Evolutionary conservation across 2,888 invertebrate genomes (phyloP).

Genomic region (Stenodera caucasica): DNA sequence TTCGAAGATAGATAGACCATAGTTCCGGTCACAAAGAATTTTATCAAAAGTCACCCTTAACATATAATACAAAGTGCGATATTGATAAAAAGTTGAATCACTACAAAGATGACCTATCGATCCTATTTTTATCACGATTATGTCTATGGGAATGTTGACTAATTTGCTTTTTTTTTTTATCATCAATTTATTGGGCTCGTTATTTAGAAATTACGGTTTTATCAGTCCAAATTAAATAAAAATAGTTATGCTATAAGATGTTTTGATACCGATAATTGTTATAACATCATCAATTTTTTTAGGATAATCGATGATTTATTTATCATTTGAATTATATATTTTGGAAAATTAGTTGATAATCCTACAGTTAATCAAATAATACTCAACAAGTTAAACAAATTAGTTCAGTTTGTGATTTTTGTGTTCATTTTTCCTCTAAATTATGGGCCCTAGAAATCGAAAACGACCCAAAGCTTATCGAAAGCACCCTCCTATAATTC

Average conservation of each 20-base stretch:
- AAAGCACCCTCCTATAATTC: neutral
- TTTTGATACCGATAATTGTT: neutral
- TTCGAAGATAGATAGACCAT: too few species aligned
- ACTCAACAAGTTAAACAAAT: neutral
- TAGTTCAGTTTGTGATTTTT: too few species aligned
- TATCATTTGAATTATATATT: too few species aligned
- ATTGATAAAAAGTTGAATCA: constrained; percentile 23
- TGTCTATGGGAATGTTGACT: constrained; percentile 17
- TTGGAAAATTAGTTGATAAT: too few species aligned
- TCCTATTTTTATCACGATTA: constrained; percentile 14
- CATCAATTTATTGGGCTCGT: neutral
- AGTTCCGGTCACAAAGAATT: neutral
- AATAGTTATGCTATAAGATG: neutral
- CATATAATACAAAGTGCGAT: constrained; percentile 23
- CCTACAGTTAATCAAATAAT: neutral
- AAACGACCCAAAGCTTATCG: constrained; percentile 5
- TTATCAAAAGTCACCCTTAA: neutral
- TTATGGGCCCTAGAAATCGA: constrained; percentile 10
- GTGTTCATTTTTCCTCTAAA: too few species aligned
- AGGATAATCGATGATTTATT: neutral
- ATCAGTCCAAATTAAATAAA: neutral
- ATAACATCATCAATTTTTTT: neutral
- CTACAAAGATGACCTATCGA: constrained; percentile 24
- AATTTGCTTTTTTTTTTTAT: neutral
- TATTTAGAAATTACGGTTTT: neutral